Evolutionary conservation across 2,888 invertebrate genomes (phyloP).

Genomic region (Bimastos eiseni): DNA sequence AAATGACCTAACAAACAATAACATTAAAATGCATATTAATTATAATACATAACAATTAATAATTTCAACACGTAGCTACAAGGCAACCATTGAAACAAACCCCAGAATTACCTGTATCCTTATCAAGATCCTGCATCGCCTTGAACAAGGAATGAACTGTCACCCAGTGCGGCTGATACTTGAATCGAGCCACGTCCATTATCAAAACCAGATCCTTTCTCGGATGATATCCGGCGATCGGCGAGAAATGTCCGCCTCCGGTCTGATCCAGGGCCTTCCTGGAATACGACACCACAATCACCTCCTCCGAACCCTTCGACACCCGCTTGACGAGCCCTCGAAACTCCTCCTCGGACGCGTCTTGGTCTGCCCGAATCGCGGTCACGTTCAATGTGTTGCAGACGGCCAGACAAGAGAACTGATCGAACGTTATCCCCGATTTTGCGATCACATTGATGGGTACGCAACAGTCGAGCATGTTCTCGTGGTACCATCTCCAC

Average conservation of each 20-base stretch:
- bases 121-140: slow-evolving; percentile 57
- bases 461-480: slow-evolving; percentile 63
- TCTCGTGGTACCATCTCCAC: slow-evolving; percentile 64
- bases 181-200: slow-evolving; percentile 62
- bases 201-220: slow-evolving; percentile 56
- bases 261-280: slow-evolving; percentile 58
- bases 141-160: slow-evolving; percentile 52
- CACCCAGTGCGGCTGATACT: slow-evolving; percentile 63
- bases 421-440: slow-evolving; percentile 57
- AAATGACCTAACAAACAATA: too few relatives aligned
- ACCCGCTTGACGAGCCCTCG: slow-evolving; percentile 44
- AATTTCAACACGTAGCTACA: not conserved
- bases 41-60: too few relatives aligned
- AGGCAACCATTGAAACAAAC: not conserved
- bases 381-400: slow-evolving; percentile 57
- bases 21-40: too few relatives aligned
- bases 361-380: slow-evolving; percentile 39
- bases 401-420: slow-evolving; percentile 60
- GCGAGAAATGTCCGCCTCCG: slow-evolving; percentile 60
- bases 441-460: slow-evolving; percentile 52
- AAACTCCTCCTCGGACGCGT: slow-evolving; percentile 42
- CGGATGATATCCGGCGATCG: slow-evolving; percentile 61
- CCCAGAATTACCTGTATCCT: slow-evolving; percentile 3
- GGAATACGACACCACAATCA: slow-evolving; percentile 53
- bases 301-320: slow-evolving; percentile 42